These are phyloP conservation scores for Hylia prasina DNA, from an alignment of 2,113 vertebrate genomes.

Conservation along the genomic window DNA sequence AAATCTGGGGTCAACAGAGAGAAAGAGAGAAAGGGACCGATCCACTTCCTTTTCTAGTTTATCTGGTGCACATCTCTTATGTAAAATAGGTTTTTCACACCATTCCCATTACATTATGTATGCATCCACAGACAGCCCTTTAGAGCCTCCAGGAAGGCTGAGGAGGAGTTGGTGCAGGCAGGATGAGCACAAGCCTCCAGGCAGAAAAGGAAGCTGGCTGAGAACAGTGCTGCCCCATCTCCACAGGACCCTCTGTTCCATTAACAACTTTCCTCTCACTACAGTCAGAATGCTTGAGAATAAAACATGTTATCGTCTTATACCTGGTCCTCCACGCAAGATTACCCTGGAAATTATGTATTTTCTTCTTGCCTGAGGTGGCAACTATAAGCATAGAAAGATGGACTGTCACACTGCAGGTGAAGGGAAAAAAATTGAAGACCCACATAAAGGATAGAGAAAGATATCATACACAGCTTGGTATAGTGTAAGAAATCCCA, in stretches of 20 bases:
- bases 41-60: neutral
- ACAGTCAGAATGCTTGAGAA: neutral
- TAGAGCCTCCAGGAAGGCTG: neutral
- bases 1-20: neutral
- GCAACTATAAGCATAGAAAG: neutral
- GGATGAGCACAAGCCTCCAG: neutral
- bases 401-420: neutral
- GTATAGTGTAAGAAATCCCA: neutral
- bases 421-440: neutral
- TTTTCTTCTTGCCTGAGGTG: neutral
- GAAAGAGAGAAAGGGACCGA: rapidly evolving
- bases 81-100: neutral
- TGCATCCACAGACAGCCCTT: neutral
- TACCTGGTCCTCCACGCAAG: neutral
- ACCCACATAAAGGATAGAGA: neutral
- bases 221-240: neutral
- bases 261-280: neutral
- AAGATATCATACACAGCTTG: neutral
- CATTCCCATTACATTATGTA: rapidly evolving
- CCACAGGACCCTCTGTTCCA: neutral
- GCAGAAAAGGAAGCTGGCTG: neutral
- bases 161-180: neutral
- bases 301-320: neutral
- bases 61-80: neutral
- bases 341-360: neutral